Base-by-base conservation (phyloP, 2,888 invertebrate species). In the Synanthedon myopaeformis region DNA sequence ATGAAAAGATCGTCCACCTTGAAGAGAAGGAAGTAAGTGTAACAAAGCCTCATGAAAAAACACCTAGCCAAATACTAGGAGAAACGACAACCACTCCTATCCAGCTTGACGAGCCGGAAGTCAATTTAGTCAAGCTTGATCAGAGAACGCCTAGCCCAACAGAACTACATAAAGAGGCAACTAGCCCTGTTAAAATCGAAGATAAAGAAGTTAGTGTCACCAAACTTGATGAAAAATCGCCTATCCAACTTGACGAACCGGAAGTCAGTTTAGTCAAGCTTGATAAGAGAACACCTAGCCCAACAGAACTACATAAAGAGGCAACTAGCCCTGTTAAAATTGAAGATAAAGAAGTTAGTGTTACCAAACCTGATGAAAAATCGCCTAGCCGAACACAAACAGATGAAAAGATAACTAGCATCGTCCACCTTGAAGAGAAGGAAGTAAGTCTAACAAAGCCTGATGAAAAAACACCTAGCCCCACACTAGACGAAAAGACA, bases 331-430 rank as follows among this genome's bases (percentile, higher is more conserved):
- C 49, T 10, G 12, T 11, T 1, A 49, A 11, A 11, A 10, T 49
- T 1, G 45, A n/a, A n/a, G 14, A 6, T 1, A 45, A 12, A 45
- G 45, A 45, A 45, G 5, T 45, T 2, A n/a, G n/a, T 14, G 1
- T 13, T 45, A 45, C 6, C 45, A 45, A 45, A 12, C 45, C 45
- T 6, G 49, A 52, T 0, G 54, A 60, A 42, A 52, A 54, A 63
- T 56, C 42, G 57, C 57, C 56, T 13, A 61, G 60, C 58, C 60
- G 62, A 61, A 55, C 59, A 60, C 58, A 59, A 61, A 60, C 56
- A 41, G 58, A 61, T 35, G 59, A 64, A 54, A 59, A 52, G 51
- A 57, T 58, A 4, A 58, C 52, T 56, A 54, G 50, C 10, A 5
- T 14, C 4, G 23, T 49, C 42, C n/a, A 51, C n/a, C 42, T 14